Base-by-base conservation (phyloP, 2,888 invertebrate species). In the Orchestes rusci region DNA sequence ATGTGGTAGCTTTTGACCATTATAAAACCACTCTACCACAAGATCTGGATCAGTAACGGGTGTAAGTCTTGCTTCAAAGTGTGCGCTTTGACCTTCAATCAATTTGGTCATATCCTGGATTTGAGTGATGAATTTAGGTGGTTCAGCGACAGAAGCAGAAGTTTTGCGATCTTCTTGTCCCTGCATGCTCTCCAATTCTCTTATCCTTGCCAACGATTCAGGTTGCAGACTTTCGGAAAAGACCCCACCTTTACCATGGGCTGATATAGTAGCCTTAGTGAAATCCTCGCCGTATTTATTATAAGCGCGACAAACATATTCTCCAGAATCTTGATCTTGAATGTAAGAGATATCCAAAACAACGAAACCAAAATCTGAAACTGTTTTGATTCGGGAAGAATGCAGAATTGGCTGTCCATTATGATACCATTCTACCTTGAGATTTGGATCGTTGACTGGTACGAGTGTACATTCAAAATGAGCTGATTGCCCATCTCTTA, bases 371-470 rank as follows among this genome's bases (percentile, higher is more conserved):
- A 95, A 95, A 66, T 95, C 95, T 33, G 90, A 90, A 1, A 95
- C 89, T 50, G 87, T 87, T 70, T 94, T 93, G 59, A 93, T 91
- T 52, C 95, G 79, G 16, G 86, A 87, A 2, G 90, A 88, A 63
- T 92, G 89, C 44, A 88, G 78, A 54, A 99, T 70, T 1, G 91
- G 88, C 60, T 88, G 77, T 3, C 91, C 93, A 65, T 99, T 92
- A 62, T 91, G 91, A 72, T 88, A 95, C 96, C 96, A 97, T 71
- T 96, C 95, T 16, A 94, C 90, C 63, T 86, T 85, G 70, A 96
- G 80, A 31, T 88, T 82, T 2, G 94, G 93, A 69, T 96, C 96
- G 51, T 92, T 92, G 4, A 93, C 87, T 2, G 96, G 96, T 13
- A 91, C 80, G 35, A 96, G 75, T 2, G 90, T 92, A 63, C 94